A percentile compares a stretch with the other conserved stretches of the same genome.
Evolutionary conservation across 2,113 vertebrate species (phyloP).

Genomic region (Pseudopodoces humilis): DNA sequence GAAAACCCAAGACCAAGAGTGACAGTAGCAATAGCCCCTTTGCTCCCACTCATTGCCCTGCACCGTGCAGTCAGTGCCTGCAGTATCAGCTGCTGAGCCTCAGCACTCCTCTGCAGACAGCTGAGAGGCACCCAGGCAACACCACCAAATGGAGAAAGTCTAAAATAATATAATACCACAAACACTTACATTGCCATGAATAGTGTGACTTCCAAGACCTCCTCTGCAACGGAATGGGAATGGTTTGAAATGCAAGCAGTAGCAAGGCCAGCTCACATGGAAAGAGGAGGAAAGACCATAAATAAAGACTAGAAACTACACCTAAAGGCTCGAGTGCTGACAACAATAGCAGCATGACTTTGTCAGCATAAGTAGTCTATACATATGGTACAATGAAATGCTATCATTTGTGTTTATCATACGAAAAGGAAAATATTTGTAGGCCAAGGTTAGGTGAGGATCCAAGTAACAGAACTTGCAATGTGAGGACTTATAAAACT

Average conservation of each 20-base stretch:
- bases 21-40: neutral
- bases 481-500: neutral
- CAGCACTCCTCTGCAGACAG: neutral
- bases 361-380: neutral
- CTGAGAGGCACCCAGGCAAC: neutral
- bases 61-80: fast-evolving
- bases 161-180: neutral
- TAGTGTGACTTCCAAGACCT: neutral
- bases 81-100: neutral
- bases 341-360: neutral
- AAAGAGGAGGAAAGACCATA: neutral
- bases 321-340: neutral
- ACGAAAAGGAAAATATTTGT: neutral
- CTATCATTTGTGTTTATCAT: neutral
- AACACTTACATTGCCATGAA: no score
- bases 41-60: neutral
- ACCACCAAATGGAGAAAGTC: neutral
- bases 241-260: neutral
- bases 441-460: neutral
- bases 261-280: neutral
- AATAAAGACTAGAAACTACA: neutral
- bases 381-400: neutral
- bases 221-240: neutral
- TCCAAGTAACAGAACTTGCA: neutral
- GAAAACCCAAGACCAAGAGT: neutral